phyloP scores from a whole-genome alignment of 1,140 invertebrate genomes.

The Caenorhabditis inopinata region DNA sequence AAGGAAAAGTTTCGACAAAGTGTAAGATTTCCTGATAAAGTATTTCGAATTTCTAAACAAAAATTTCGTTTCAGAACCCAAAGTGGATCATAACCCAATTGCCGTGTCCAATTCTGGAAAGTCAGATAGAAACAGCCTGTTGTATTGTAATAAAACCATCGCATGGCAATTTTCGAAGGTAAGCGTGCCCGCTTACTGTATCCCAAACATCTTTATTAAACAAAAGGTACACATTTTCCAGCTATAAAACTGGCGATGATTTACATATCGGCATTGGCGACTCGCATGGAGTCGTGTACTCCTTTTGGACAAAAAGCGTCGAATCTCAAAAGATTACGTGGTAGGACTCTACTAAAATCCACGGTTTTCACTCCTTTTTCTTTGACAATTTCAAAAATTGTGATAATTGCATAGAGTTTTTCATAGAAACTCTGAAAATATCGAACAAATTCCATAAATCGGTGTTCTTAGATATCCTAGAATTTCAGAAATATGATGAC shows the following conservation, averaged over 20 bases:
- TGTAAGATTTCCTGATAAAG: not conserved
- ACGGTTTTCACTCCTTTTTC: not conserved
- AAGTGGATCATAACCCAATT: not conserved
- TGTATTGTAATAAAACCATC: not conserved
- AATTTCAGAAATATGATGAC: constrained; percentile 31
- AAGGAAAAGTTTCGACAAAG: not conserved
- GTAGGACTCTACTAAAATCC: not conserved
- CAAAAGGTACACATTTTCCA: not conserved
- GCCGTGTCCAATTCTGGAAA: not conserved
- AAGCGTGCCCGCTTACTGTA: not conserved
- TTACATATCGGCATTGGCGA: constrained; percentile 36
- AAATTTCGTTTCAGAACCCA: not conserved
- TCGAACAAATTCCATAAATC: not conserved
- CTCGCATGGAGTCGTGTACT: not conserved
- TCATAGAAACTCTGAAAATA: not conserved
- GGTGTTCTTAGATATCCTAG: not conserved
- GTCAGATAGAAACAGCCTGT: not conserved
- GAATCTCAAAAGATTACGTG: not conserved
- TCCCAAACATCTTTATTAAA: no score
- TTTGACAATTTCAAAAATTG: not conserved
- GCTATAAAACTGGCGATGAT: constrained; percentile 32
- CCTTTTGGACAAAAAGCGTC: constrained; percentile 42
- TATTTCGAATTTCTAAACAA: no score
- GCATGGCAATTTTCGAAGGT: not conserved
- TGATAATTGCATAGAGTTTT: not conserved